Conservation (phyloP, 2,797 vertebrate genomes). For the Lithobates pipiens region DNA sequence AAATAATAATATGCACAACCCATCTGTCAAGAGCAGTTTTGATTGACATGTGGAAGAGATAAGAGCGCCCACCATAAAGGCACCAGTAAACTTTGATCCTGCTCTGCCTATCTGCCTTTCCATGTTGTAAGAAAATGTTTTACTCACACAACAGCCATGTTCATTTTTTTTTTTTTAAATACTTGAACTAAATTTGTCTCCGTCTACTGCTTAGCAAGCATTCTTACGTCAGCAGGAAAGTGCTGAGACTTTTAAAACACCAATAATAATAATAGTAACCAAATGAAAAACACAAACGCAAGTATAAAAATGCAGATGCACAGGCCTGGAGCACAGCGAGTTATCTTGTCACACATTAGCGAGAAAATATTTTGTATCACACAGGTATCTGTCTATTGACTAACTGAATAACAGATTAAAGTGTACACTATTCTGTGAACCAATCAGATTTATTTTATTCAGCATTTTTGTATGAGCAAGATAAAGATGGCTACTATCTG, state of each 20-base stretch:
- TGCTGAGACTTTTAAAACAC: not conserved
- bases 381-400: too few species aligned
- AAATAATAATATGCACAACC: not conserved
- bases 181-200: not conserved
- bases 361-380: not conserved
- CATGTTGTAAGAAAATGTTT: not conserved
- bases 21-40: not conserved
- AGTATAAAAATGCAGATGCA: not conserved
- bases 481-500: not conserved
- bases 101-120: not conserved
- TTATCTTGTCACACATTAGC: not conserved
- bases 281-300: not conserved
- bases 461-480: not conserved
- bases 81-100: not conserved
- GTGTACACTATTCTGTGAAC: too few species aligned
- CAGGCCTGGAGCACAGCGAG: not conserved
- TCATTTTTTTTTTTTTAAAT: not conserved
- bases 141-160: constrained; percentile 3
- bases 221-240: not conserved
- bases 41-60: not conserved
- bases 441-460: not conserved
- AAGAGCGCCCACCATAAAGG: not conserved
- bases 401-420: too few species aligned
- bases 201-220: not conserved
- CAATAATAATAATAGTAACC: constrained; percentile 5